Evolutionary conservation across 2,113 vertebrate species (phyloP).

Genomic region (Lagopus leucura): DNA sequence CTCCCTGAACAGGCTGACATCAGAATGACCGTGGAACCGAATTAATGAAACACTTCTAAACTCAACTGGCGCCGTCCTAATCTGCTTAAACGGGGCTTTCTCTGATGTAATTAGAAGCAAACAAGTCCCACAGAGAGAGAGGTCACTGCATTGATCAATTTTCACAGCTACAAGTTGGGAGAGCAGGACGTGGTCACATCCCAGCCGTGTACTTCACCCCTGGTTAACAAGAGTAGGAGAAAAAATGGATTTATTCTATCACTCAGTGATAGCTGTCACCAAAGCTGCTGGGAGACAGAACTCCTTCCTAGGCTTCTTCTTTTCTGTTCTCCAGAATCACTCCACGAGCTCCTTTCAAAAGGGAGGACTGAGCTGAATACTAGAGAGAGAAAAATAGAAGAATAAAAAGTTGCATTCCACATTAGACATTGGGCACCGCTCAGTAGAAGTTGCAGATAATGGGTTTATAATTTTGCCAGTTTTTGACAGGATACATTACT

Average conservation of each 20-base stretch:
- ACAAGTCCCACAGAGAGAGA: background rate
- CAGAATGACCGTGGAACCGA: background rate
- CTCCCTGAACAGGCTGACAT: background rate
- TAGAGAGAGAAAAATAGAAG: background rate
- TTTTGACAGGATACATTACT: background rate
- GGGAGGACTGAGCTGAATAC: background rate
- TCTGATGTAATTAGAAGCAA: background rate
- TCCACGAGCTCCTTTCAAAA: background rate
- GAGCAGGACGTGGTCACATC: background rate
- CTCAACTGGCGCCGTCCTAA: background rate
- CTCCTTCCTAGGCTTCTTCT: background rate
- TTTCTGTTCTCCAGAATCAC: background rate
- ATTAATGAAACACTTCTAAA: background rate
- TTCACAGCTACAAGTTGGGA: background rate
- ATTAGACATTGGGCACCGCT: background rate
- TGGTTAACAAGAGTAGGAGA: background rate
- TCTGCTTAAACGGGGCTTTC: background rate
- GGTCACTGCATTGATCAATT: background rate
- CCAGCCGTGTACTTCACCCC: background rate
- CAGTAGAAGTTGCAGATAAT: background rate
- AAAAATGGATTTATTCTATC: background rate
- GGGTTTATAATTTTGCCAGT: background rate
- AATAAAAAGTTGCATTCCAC: background rate
- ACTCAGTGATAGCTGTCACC: background rate
- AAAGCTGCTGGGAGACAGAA: background rate